Evolutionary conservation across 2,888 invertebrate species (phyloP).

Genomic region (Xestia c-nigrum): DNA sequence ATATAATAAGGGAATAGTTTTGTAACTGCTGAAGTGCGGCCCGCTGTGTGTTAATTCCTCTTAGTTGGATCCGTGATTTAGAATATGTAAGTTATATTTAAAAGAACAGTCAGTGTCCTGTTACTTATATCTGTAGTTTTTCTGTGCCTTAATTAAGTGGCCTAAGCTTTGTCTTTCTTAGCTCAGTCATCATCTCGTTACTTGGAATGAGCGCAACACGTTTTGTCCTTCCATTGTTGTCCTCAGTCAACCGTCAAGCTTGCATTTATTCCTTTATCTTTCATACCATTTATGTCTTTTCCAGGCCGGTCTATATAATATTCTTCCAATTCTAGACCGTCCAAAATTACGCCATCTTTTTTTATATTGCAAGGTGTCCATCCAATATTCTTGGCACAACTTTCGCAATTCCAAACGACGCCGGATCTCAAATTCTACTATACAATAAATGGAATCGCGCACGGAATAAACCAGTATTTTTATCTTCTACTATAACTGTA

Average conservation of each 20-base stretch:
- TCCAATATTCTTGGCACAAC: conserved; percentile 41
- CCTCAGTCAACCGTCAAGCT: no score
- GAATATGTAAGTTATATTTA: no score
- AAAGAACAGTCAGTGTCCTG: neutral
- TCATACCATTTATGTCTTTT: no score
- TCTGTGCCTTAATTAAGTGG: no score
- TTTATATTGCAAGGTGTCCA: conserved; percentile 24
- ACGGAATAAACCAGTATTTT: conserved; percentile 38
- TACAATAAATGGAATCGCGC: conserved; percentile 33
- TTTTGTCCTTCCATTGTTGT: no score
- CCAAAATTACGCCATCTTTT: conserved; percentile 6
- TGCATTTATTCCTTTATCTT: no score
- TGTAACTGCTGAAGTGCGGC: neutral
- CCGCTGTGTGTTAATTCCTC: neutral
- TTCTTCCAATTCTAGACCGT: neutral
- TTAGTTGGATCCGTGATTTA: no score
- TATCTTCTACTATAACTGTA: conserved; percentile 47
- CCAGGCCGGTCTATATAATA: neutral
- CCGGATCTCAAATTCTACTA: neutral
- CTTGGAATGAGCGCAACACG: no score
- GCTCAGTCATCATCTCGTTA: no score
- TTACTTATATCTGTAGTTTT: neutral
- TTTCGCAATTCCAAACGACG: conserved; percentile 26
- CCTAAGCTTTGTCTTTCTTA: neutral
- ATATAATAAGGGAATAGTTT: neutral